Base-by-base conservation (phyloP, 2,797 vertebrate species). In the Mycteria americana region DNA sequence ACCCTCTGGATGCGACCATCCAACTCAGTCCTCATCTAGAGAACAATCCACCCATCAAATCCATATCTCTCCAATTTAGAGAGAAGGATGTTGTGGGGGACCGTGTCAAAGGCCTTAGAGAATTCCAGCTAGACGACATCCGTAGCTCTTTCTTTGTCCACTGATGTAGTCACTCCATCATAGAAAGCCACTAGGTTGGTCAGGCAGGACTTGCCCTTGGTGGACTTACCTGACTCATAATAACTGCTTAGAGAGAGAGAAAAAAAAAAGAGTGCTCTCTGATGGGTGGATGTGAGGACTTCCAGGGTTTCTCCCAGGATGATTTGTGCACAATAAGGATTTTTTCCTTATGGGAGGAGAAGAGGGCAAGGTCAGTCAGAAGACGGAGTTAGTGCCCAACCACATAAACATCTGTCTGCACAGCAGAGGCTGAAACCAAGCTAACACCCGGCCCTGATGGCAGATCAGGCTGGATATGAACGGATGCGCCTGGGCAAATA, bases 401-500 rank as follows among this genome's bases (percentile, higher is more conserved):
- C 31, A 30, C 25, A 50, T 13, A 27, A 45, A 23, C 16, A 51
- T 48, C 64, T 31, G 9, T 43, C 45, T 63, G 39, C 19, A 17
- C 6, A 43, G 45, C 19, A 21, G 54, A 27, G 8, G 22, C 24
- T 50, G 31, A 73, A 77, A n/a, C 11, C 0, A 1, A 72, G 41
- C 14, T 51, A 35, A 67, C 0, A 2, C 9, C 30, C 25, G 35
- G 39, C 7, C 31, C 35, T 17, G 19, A 18, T 7, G 50, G 56
- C 39, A 78, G 35, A n/a, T 60, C 62, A 48, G 15, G 27, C 50
- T 74, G 62, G 24, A 3, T 33, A 14, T 18, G 46, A 70, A 54
- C 0, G 1, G 27, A 28, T 4, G 16, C 1, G 6, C 30, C 41
- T 53, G 11, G 8, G 33, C 11, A 43, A 80, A 60, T 28, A 79